Conservation (phyloP, 2,797 vertebrate species). For the Dromococcyx pavoninus region DNA sequence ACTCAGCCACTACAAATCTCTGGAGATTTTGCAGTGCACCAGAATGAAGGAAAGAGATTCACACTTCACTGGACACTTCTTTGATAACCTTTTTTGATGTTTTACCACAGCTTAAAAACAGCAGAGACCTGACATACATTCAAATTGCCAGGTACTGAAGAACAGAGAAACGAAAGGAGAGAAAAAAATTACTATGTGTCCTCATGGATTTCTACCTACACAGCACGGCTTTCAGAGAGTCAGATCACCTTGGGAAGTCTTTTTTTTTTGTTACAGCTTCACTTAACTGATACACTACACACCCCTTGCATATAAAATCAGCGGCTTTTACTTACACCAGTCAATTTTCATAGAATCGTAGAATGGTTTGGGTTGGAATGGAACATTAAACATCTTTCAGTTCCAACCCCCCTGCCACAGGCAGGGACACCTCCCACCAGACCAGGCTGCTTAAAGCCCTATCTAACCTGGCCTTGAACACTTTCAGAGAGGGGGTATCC, state of each 20-base stretch:
- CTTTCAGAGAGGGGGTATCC: too few relatives aligned
- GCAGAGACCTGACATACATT: constrained; percentile 18
- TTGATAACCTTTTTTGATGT: constrained; percentile 18
- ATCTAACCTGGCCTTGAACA: too few relatives aligned
- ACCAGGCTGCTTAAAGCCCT: too few relatives aligned
- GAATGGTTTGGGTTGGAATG: too few relatives aligned
- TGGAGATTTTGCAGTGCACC: background rate
- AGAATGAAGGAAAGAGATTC: background rate
- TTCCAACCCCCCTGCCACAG: too few relatives aligned
- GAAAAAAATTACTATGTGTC: background rate
- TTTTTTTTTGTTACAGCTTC: background rate
- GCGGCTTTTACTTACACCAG: background rate
- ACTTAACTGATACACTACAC: background rate
- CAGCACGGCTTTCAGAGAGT: background rate
- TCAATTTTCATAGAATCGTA: background rate
- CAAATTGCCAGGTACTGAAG: background rate
- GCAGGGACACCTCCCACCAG: too few relatives aligned
- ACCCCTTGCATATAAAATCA: background rate
- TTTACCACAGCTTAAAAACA: background rate
- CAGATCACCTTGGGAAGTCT: background rate
- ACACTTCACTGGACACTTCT: background rate
- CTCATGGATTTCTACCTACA: background rate
- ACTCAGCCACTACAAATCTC: background rate
- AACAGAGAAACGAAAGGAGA: background rate
- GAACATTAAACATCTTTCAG: too few relatives aligned